These are phyloP conservation scores for Hyposoter dolosus DNA, from an alignment of 2,888 invertebrate genomes.

Conservation along the genomic window DNA sequence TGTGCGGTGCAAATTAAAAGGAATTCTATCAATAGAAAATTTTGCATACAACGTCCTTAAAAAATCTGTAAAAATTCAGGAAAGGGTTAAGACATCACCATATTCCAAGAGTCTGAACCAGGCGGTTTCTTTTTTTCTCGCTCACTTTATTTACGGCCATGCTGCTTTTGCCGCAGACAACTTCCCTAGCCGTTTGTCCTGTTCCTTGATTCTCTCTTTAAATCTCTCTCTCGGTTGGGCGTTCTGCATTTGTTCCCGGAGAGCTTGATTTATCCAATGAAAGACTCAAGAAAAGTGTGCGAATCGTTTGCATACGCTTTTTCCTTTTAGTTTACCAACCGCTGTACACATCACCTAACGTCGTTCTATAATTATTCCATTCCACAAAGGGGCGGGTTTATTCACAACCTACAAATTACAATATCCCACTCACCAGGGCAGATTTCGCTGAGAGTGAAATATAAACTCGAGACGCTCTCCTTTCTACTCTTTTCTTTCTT, in stretches of 20 bases:
- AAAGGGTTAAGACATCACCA: no score
- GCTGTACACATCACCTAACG: neutral
- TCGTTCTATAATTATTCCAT: conserved; percentile 41
- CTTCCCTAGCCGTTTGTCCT: neutral
- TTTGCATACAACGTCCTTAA: no score
- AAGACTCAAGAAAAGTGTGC: neutral
- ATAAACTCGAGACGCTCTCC: neutral
- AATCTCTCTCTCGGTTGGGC: conserved; percentile 17
- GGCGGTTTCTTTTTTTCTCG: neutral
- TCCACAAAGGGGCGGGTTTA: conserved; percentile 33
- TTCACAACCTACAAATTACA: conserved; percentile 7
- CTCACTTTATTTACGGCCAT: neutral
- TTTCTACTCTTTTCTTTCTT: neutral
- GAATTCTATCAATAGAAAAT: no score
- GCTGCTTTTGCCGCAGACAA: neutral
- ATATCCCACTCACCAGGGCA: neutral
- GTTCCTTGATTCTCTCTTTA: neutral
- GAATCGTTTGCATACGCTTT: conserved; percentile 28
- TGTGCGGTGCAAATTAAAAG: no score
- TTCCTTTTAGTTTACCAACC: neutral
- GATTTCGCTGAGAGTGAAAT: conserved; percentile 26
- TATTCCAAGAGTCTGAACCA: neutral
- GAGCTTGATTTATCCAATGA: conserved; percentile 55
- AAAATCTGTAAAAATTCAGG: no score
- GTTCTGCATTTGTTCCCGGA: conserved; percentile 11